Percentiles rank a stretch among this genome's conserved stretches.
phyloP scores from a whole-genome alignment of 2,113 vertebrate species.

The Syrrhaptes paradoxus region DNA sequence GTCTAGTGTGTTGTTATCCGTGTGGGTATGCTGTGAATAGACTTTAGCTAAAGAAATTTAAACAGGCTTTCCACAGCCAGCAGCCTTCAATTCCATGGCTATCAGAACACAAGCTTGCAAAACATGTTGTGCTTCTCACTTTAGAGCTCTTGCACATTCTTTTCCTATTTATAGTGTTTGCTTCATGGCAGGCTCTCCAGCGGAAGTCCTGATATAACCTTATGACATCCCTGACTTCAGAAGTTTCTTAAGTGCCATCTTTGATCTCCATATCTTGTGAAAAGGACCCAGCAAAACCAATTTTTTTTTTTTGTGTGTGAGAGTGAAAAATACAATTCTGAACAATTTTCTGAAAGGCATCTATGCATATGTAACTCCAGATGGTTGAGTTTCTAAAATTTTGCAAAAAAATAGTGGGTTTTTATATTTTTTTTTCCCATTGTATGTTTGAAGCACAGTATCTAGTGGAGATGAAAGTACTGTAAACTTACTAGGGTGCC shows the following conservation, averaged over 20 bases:
- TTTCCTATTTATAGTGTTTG: conserved; percentile 48
- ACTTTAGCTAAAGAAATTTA: not conserved
- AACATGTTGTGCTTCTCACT: conserved; percentile 11
- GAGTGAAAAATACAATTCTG: not conserved
- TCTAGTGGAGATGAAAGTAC: conserved; percentile 14
- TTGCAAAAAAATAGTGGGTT: not conserved
- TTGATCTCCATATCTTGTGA: not conserved
- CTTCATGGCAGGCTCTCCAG: not conserved
- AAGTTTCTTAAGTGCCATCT: not conserved
- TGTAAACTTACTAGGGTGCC: conserved; percentile 36
- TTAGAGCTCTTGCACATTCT: conserved; percentile 22
- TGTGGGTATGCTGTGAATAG: not conserved
- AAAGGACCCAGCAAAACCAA: not conserved
- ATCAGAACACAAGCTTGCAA: not conserved
- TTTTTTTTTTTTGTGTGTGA: not conserved
- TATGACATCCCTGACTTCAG: not conserved
- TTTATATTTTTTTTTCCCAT: not conserved
- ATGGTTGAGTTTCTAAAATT: not conserved
- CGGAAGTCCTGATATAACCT: conserved; percentile 20
- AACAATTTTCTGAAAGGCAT: not conserved
- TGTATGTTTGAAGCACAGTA: not conserved
- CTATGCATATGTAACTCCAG: not conserved
- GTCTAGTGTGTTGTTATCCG: not conserved
- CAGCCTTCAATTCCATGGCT: not conserved
- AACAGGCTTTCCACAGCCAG: not conserved